Base-by-base conservation (phyloP, 2,113 vertebrate genomes). In the Chiloscyllium plagiosum region DNA sequence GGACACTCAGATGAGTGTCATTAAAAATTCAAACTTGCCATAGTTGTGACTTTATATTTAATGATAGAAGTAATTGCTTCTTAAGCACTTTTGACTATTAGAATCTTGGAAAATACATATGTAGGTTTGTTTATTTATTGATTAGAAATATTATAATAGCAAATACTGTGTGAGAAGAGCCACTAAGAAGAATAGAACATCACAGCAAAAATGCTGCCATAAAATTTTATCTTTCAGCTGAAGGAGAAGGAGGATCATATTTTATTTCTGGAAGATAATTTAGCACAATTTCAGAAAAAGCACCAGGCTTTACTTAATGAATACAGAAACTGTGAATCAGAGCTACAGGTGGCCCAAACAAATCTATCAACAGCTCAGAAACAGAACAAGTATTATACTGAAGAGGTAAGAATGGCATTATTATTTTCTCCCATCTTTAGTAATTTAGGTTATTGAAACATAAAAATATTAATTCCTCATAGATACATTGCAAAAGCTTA, bases 241-340 rank as follows among this genome's bases (percentile, higher is more conserved):
- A 96, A 89, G 96, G 96, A 96, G 93, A 96, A 61, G 85, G 96
- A 96, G 24, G 93, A 56, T 72, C 83, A 94, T 93, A 70, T 96
- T n/a, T 95, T 96, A 66, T 95, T 29, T 65, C 96, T 97, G 5
- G 61, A 86, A 96, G 90, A 96, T 76, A 69, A 50, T 90, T 83
- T 97, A 92, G 96, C 69, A 12, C 96, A 96, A 96, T 96, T 97
- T 56, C 96, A 96, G 96, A 96, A 96, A 86, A 70, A 96, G 96
- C 96, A 96, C 96, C 96, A 95, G 96, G 96, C 96, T 96, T 80
- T 95, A 37, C 96, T 96, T 95, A 96, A 96, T 92, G 96, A 96
- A 78, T 94, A 96, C 4, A 29, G 96, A 37, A 96, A 96, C 52
- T 72, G 68, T 76, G 96, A 92, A 86, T 96, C 95, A 47, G 96